Percentiles rank a stretch among this genome's conserved stretches.
These are phyloP conservation scores for Pararge aegeria DNA, from an alignment of 1,140 invertebrate species.

Conservation along the genomic window DNA sequence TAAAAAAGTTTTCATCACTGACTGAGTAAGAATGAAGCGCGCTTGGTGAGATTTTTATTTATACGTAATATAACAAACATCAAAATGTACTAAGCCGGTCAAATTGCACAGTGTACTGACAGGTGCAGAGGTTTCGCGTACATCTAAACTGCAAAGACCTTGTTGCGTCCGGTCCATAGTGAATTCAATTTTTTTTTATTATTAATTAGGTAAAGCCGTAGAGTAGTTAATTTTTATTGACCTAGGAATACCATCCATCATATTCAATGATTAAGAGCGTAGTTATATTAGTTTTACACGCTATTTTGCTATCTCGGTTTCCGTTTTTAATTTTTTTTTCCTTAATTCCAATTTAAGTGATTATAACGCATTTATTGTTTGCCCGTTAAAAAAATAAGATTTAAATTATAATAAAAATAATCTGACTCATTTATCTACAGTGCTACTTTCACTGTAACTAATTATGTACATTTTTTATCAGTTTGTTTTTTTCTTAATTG, in stretches of 20 bases:
- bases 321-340: not conserved
- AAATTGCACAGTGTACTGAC: constrained; percentile 21
- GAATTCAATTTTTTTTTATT: not conserved
- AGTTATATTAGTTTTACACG: not conserved
- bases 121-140: constrained; percentile 12
- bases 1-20: constrained; percentile 7
- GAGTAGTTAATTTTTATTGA: not conserved
- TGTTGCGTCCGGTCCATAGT: constrained; percentile 12
- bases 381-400: not conserved
- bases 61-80: not conserved
- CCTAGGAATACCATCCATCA: not conserved
- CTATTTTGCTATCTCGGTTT: not conserved
- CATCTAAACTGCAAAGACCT: not conserved
- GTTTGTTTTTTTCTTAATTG: too few species aligned
- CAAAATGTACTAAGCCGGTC: not conserved
- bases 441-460: too few species aligned
- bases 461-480: too few species aligned
- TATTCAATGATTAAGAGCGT: not conserved
- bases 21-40: not conserved
- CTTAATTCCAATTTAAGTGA: not conserved
- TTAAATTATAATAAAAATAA: too few species aligned
- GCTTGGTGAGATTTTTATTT: not conserved
- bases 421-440: too few species aligned
- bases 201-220: not conserved
- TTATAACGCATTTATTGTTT: not conserved